Evolutionary conservation across 2,113 vertebrate genomes (phyloP).

Genomic region (Saguinus imperator): DNA sequence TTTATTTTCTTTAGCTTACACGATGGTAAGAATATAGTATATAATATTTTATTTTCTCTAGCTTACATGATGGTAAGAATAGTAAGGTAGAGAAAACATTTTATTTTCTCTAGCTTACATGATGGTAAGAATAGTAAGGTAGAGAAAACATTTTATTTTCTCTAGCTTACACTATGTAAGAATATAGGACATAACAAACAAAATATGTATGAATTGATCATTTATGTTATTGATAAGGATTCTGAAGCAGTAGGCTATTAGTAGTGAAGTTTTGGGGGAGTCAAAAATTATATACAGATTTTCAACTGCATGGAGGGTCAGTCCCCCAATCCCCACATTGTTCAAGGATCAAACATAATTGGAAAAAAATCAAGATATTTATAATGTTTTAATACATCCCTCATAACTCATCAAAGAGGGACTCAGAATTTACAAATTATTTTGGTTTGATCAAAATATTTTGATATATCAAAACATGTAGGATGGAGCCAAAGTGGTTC

Average conservation of each 20-base stretch:
- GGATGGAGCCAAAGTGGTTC: background rate
- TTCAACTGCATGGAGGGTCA: background rate
- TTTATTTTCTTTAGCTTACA: background rate
- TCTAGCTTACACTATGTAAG: no score
- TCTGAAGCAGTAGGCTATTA: background rate
- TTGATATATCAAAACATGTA: background rate
- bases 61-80: no score
- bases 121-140: no score
- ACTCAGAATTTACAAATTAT: conserved; percentile 1
- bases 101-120: background rate
- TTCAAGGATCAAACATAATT: background rate
- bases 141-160: background rate
- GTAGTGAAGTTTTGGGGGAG: background rate
- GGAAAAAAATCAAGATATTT: background rate
- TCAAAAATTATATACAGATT: background rate
- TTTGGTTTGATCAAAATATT: background rate
- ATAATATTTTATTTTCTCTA: no score
- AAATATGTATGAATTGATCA: background rate
- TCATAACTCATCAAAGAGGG: background rate
- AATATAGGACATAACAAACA: background rate
- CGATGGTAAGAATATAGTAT: no score
- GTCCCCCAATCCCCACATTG: background rate
- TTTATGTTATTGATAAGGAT: background rate
- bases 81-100: background rate
- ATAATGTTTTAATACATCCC: background rate